Evolutionary conservation across 2,888 invertebrate species (phyloP), one percentile per base, ranked within the genome.

Genomic region (Cantharis rustica): DNA sequence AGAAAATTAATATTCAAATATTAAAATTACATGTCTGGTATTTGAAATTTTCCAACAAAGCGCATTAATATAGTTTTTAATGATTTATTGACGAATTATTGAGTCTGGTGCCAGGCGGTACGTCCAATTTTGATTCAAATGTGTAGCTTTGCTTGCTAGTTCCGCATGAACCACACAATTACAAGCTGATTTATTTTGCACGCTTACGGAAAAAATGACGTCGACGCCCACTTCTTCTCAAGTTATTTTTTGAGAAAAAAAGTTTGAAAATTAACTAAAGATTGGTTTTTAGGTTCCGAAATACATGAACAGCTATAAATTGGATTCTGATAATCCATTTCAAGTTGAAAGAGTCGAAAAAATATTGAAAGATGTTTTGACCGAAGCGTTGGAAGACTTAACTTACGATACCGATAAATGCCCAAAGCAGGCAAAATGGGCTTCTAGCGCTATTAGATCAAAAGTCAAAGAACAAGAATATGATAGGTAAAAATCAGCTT

Each of bases 301-400:
- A 74, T 92, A 90, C 84, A 91, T 92, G 86, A 94, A 94, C 73
- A 92, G 92, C 0, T 94, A 92, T 84, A 91, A 91, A 82, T 84
- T 94, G 62, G 90, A 92, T 75, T 89, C 94, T 0, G 90, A 90
- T 75, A 92, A 91, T 81, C 90, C 90, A 2, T 94, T 94, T 84
- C 91, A 91, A 82, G 86, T 88, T 10, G 93, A 93, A 83, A 89
- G 88, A 71, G 92, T 93, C 2, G 88, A 91, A 81, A 90, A 89
- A 83, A 90, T 93, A 72, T 86, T 94, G 10, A 89, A 90, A 82
- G 88, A 89, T 26, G 89, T 93, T 3, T 88, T 94, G 82, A 89
- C 90, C 20, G 89, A 91, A 20, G 91, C 92, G 78, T 85, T 94
- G 66, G 91, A 90, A 75, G 86, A 88, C 79, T 85, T 92, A 76